Conservation (phyloP, 2,797 vertebrate species). For the Gymnothorax reevesii region DNA sequence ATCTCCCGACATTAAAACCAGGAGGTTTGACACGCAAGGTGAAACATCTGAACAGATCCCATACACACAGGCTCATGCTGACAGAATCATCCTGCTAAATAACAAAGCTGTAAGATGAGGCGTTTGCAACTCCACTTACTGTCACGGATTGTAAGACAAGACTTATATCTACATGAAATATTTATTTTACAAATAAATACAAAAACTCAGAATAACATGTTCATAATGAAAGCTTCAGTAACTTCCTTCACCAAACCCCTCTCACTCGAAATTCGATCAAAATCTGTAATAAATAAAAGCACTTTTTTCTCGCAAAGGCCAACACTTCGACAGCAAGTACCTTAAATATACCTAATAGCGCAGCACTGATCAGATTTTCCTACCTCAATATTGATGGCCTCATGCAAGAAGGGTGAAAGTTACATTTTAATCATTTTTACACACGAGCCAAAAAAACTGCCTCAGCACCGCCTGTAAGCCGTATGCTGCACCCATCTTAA, state of each 20-base stretch:
- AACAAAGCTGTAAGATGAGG: neutral
- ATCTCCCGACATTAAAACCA: neutral
- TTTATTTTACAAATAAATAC: neutral
- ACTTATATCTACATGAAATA: neutral
- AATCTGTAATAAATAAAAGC: neutral
- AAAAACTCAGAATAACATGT: neutral
- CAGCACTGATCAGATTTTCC: neutral
- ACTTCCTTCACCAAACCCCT: neutral
- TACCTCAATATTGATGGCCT: neutral
- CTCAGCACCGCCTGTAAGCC: no score
- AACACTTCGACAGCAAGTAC: neutral
- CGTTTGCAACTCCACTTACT: neutral
- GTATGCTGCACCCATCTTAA: no score
- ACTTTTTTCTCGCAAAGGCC: neutral
- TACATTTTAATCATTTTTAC: no score
- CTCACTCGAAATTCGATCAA: neutral
- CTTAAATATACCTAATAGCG: neutral
- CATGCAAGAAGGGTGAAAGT: no score
- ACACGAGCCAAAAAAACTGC: no score
- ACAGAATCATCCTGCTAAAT: neutral
- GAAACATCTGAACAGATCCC: neutral
- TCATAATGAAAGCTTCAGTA: neutral
- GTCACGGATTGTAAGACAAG: neutral
- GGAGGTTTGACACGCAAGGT: neutral
- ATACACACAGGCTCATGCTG: neutral